Conservation (phyloP, 2,113 vertebrate species). For the Rhinopithecus roxellana region DNA sequence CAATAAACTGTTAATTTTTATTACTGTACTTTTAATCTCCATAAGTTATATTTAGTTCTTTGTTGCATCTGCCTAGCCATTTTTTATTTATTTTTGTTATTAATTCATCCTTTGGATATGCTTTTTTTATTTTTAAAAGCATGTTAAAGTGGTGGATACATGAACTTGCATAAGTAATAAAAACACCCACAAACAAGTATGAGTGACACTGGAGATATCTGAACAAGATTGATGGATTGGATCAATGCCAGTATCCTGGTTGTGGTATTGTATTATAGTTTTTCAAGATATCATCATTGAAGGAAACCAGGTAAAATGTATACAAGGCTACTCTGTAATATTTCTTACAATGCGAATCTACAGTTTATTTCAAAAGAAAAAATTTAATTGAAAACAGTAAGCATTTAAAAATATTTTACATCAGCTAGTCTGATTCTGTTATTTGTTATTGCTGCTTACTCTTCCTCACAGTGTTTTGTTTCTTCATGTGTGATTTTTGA, state of each 20-base stretch:
- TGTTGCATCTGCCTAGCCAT: neutral
- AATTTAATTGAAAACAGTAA: neutral
- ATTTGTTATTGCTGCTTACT: neutral
- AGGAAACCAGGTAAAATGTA: neutral
- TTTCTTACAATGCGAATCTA: neutral
- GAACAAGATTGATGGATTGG: neutral
- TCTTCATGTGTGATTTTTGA: neutral
- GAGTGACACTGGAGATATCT: neutral
- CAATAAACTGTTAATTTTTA: neutral
- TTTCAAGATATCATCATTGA: neutral
- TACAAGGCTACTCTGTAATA: neutral
- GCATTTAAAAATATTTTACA: neutral
- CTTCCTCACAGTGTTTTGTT: neutral
- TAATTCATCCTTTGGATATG: neutral
- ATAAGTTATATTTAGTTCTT: neutral
- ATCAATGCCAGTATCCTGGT: neutral
- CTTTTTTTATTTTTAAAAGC: neutral
- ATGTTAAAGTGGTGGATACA: neutral
- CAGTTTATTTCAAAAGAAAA: neutral
- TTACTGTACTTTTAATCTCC: neutral
- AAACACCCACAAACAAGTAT: neutral
- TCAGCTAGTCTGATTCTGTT: neutral
- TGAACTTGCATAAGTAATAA: neutral
- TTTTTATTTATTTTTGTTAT: neutral
- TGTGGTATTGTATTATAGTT: neutral